Base-by-base conservation (phyloP, 2,888 invertebrate species). In the Caenorhabditis sp. region DNA sequence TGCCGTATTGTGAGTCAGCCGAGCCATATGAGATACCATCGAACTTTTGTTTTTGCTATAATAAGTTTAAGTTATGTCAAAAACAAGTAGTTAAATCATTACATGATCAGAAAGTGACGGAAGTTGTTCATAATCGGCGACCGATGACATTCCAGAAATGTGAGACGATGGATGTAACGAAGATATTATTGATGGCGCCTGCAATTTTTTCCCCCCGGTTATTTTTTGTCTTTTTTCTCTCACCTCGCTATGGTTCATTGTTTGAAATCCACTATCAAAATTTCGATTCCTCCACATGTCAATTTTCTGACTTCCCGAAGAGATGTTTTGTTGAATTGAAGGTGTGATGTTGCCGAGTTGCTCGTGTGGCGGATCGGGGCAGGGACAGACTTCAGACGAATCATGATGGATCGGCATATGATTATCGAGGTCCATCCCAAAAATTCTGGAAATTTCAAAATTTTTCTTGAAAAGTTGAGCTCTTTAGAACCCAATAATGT, bases 201-300 rank as follows among this genome's bases (percentile, higher is more conserved):
- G 43, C 58, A 76, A 69, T 62, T 5, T 6, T 60, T 58, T 65
- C 58, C 61, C 26, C 64, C 64, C 64, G 58, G 62, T 57, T 62
- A 55, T 67, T 53, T 21, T 63, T 43, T 51, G 50, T 50, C n/a
- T 23, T 62, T 36, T 17, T 17, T 6, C 10, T 36, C 51, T 24
- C 14, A 81, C 84, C 73, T 83, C 81, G 60, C 81, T 81, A 57
- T 80, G 83, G 65, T 78, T 78, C 83, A 85, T 85, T 21, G 83
- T 83, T 62, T 85, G 85, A 27, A 85, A 78, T 55, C 85, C 85
- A 62, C 84, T 84, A 71, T 85, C 85, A 58, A 74, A 82, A 60
- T 78, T 78, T 51, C 72, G 68, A 51, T 77, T 77, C 67, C 78
- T 69, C 82, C 82, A 82, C 69, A 75, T 74, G 43, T 72, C 67